Base-by-base conservation (phyloP, 1,140 invertebrate species). In the Harlomillsia oculata region DNA sequence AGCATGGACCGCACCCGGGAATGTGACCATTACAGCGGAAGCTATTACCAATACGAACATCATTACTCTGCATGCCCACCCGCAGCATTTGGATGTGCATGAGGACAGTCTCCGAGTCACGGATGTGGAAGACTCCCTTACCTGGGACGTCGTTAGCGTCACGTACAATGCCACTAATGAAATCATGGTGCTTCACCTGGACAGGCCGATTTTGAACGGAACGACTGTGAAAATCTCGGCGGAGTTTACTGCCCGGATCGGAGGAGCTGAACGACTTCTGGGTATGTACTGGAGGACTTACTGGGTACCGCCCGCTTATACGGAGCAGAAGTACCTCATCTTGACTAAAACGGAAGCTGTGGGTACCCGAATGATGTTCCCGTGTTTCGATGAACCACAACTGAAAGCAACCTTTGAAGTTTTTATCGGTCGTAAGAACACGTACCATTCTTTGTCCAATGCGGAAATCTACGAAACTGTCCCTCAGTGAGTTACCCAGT, bases 301-400 rank as follows among this genome's bases (percentile, higher is more conserved):
- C 14, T 14, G 14, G 14, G 30, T 14, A 8, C 30, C 30, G 6
- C 6, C 6, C 14, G 30, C 6, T 14, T 8, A 8, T 34, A 34
- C 30, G 14, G 14, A 34, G 30, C 13, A 48, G 48, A 92, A 88
- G 67, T 77, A 72, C 48, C 82, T 95, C 60, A 87, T 87, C 5
- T 85, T 86, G 1, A 86, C 89, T 2, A 93, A 96, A 71, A 93
- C 97, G 69, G 86, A 96, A 68, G 85, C 92, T 1, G 94, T 88
- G 0, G 89, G 91, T 75, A 92, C 93, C 0, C 78, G 93, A 26
- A 78, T 83, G 70, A 21, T 21, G 2, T 48, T 48, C 23, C 92
- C 92, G 0, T 95, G 89, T 68, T 92, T 94, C 70, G 91, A 97
- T 69, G 88, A 95, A 67, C 90, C 92, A 0, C 77, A 72, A 1